Conservation (phyloP, 2,888 invertebrate genomes). For the Dynastes tityus region DNA sequence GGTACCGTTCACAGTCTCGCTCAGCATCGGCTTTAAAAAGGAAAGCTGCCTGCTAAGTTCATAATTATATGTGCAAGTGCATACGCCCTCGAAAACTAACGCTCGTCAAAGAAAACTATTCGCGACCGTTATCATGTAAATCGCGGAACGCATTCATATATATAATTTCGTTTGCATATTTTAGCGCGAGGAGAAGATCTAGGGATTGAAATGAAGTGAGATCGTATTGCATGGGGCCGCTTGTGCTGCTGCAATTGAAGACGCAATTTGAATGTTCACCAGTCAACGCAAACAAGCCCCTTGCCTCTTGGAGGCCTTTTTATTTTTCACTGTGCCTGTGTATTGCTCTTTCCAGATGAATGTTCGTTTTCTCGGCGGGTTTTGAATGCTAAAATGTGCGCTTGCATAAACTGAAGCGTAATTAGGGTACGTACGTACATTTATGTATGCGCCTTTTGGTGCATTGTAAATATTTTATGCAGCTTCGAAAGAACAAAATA, state of each 20-base stretch:
- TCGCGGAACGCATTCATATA: too few relatives aligned
- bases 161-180: not conserved
- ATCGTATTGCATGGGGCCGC: not conserved
- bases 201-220: slow-evolving; percentile 10
- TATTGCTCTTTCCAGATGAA: not conserved
- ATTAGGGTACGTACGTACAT: not conserved
- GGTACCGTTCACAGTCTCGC: too few relatives aligned
- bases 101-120: too few relatives aligned
- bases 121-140: too few relatives aligned
- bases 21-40: too few relatives aligned
- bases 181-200: not conserved
- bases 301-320: slow-evolving; percentile 10
- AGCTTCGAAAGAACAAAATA: too few relatives aligned
- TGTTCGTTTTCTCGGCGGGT: slow-evolving; percentile 19
- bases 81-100: too few relatives aligned
- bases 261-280: slow-evolving; percentile 20
- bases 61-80: too few relatives aligned
- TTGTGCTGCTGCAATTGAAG: not conserved
- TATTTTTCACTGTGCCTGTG: not conserved
- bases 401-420: not conserved
- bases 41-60: too few relatives aligned
- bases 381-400: not conserved
- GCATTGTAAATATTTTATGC: too few relatives aligned
- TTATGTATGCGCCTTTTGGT: too few relatives aligned
- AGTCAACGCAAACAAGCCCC: slow-evolving; percentile 36